Base-by-base conservation (phyloP, 2,888 invertebrate species). In the Tiliacea aurago region DNA sequence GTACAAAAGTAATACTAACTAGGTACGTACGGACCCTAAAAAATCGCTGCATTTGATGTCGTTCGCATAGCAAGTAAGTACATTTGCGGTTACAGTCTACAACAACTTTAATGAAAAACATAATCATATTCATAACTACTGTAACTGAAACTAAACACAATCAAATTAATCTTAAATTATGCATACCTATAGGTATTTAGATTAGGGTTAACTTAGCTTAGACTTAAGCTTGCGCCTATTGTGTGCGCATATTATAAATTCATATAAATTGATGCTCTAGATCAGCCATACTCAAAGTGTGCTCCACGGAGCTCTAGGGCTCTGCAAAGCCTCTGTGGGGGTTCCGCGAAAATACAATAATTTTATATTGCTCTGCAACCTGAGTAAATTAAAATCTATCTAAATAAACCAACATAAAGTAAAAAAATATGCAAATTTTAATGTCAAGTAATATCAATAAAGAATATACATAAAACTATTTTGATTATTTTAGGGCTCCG, bases 11-110 rank as follows among this genome's bases (percentile, higher is more conserved):
- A 23, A 13, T 5, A 18, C 6, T 23, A n/a, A n/a, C n/a, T n/a
- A n/a, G n/a, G n/a, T n/a, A n/a, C n/a, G 43, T 62, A 18, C 11
- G 23, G n/a, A 66, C 67, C 47, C 18, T 49, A 51, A 51, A 69
- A 64, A 49, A 33, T 55, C 43, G n/a, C 45, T 80, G 56, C 20
- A 28, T 72, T 67, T 72, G 33, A 68, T 74, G 62, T 84, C 66
- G 55, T 74, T 76, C 69, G 66, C 80, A 73, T 83, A 83, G 72
- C 76, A 73, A 55, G 66, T 74, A 72, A 49, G 51, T 80, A 79
- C 23, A 61, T 71, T 74, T 63, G 66, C 49, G 43, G 37, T 59
- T 58, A 47, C 51, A 51, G 45, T 62, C 23, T 64, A 82, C 45
- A 41, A 62, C 61, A 78, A 68, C 64, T 70, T 53, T 41, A 62